phyloP scores from a whole-genome alignment of 2,888 invertebrate genomes.

The Acrocyrtus sp. region DNA sequence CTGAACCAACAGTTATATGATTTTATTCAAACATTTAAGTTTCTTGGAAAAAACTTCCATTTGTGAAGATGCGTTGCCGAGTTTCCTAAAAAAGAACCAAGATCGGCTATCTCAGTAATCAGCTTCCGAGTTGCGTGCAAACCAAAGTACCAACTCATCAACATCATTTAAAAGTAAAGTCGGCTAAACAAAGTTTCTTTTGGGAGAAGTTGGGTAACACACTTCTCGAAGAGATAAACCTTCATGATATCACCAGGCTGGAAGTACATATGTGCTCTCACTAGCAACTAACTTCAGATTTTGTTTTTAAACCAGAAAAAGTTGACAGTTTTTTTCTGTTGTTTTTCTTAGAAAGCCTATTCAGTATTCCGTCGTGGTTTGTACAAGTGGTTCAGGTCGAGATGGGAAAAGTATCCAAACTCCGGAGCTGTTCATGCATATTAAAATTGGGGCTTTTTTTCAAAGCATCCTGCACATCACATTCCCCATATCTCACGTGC shows the following conservation, averaged over 20 bases:
- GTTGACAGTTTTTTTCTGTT: slow-evolving; percentile 25
- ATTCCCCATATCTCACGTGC: neutral
- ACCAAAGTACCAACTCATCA: neutral
- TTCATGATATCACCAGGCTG: neutral
- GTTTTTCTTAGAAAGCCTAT: slow-evolving; percentile 19
- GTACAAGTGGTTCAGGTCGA: slow-evolving; percentile 2
- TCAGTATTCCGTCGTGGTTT: slow-evolving; percentile 29
- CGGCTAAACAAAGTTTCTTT: neutral
- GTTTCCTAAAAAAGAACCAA: no score
- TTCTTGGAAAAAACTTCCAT: neutral
- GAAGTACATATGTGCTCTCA: slow-evolving; percentile 10
- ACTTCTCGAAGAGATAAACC: slow-evolving; percentile 9
- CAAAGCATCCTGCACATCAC: neutral
- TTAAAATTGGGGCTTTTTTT: slow-evolving; percentile 30
- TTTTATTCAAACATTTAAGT: neutral
- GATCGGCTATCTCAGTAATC: neutral
- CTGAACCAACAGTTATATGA: neutral
- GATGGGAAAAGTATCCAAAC: slow-evolving; percentile 19
- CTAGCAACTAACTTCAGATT: slow-evolving; percentile 14
- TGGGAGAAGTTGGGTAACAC: neutral
- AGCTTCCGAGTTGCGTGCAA: neutral
- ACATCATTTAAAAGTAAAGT: neutral
- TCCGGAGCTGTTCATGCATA: slow-evolving; percentile 35
- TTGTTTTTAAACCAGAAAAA: slow-evolving; percentile 23
- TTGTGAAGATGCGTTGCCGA: no score